Evolutionary conservation across 2,888 invertebrate species (phyloP).

Genomic region (Cylloceria caligata): DNA sequence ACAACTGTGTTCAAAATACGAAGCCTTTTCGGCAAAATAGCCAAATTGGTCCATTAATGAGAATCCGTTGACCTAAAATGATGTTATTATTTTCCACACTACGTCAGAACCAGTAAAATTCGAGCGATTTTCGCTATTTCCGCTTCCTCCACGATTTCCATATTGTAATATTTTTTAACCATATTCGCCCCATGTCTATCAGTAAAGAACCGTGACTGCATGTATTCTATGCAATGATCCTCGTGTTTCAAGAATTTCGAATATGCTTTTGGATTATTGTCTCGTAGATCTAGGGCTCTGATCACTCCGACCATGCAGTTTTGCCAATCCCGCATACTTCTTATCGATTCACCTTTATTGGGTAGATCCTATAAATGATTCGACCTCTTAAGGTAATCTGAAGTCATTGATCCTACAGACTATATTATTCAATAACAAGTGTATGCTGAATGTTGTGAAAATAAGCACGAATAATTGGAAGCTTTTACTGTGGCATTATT

Average conservation of each 20-base stretch:
- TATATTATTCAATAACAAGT: no score
- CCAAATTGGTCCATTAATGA: no score
- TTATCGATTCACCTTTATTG: not conserved
- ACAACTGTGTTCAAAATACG: no score
- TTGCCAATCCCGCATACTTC: not conserved
- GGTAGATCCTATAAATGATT: not conserved
- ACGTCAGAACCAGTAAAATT: not conserved
- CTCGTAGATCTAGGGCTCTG: not conserved
- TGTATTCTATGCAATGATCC: not conserved
- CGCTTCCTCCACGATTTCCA: not conserved
- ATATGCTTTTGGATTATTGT: not conserved
- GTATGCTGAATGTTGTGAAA: no score
- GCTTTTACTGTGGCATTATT: no score
- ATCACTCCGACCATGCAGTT: not conserved
- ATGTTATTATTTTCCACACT: no score
- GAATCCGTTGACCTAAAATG: no score
- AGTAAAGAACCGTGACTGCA: not conserved
- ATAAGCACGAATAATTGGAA: no score
- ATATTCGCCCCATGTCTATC: not conserved
- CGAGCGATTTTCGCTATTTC: not conserved
- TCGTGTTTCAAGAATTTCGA: not conserved
- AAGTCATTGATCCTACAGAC: no score
- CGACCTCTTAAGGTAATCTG: no score
- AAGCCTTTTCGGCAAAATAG: no score
- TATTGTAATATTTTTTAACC: not conserved